Base-by-base conservation (phyloP, 2,113 vertebrate species). In the Oreochromis spilurus region DNA sequence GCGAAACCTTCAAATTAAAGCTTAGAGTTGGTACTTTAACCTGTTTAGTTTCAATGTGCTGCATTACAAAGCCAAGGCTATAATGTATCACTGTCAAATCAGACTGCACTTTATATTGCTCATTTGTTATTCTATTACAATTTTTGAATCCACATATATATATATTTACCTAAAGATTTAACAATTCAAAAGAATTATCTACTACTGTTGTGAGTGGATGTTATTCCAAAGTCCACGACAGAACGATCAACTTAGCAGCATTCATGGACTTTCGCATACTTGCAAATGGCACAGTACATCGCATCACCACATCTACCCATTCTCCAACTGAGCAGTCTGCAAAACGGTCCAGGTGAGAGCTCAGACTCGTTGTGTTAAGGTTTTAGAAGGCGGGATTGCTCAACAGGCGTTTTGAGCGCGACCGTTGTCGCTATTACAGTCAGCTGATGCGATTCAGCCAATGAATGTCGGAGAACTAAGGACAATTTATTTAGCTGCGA, bases 201-300 rank as follows among this genome's bases (percentile, higher is more conserved):
- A 67, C 36, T 62, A 55, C 67, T 84, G 81, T 79, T 90, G 38
- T 14, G 48, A 7, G 53, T 81, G 65, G 83, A 75, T 70, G 31
- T 55, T 55, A 62, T 45, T 70, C 79, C 48, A 60, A 70, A 82
- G 36, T 81, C 81, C 72, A 29, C 45, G 7, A 3, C 79, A 78
- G 55, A 93, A 84, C 70, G 55, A 83, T 84, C 48, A 77, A 48
- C 45, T 87, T 95, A 95, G 94, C 94, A 95, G 94, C 94, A 92
- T 78, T 24, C 58, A 38, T 83, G 79, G 84, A 89, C 75, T 54
- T 83, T 24, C 13, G 36, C 65, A 87, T 81, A 84, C 91, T 54
- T 82, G 90, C 79, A 91, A 89, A 88, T 77, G 79, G 81, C 83
- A 87, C 85, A 83, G 84, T 90, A 72, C 54, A 81, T 83, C 55